Percentiles rank a stretch among this genome's conserved stretches.
Conservation (phyloP, 2,797 vertebrate genomes). For the Ptychadena robeensis region DNA sequence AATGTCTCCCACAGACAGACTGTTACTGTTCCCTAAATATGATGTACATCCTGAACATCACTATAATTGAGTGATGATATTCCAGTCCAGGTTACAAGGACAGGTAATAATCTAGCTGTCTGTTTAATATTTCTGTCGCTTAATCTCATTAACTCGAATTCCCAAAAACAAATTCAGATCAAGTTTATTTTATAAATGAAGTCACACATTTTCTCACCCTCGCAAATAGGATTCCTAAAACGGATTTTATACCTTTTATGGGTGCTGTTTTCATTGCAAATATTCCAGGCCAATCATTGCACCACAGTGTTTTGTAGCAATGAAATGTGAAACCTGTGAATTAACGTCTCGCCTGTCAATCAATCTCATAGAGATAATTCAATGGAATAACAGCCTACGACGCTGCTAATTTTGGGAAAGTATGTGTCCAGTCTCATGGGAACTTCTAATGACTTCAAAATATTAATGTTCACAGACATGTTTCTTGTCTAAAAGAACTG, state of each 20-base stretch:
- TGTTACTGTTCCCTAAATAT: neutral
- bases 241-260: slow-evolving; percentile 49
- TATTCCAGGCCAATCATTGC: slow-evolving; percentile 23
- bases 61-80: neutral
- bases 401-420: slow-evolving; percentile 46
- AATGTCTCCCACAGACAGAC: neutral
- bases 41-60: slow-evolving; percentile 2
- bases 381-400: slow-evolving; percentile 38
- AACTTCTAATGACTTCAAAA: slow-evolving; percentile 38
- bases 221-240: slow-evolving; percentile 23
- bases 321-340: slow-evolving; percentile 47
- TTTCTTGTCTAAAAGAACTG: neutral
- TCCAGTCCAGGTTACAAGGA: neutral
- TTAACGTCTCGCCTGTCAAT: slow-evolving; percentile 47
- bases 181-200: slow-evolving; percentile 17
- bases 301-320: slow-evolving; percentile 8
- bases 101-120: neutral
- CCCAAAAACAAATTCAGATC: neutral
- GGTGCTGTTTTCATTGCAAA: slow-evolving; percentile 44
- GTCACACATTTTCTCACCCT: slow-evolving; percentile 37
- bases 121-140: neutral
- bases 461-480: slow-evolving; percentile 27
- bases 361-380: slow-evolving; percentile 43
- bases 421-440: slow-evolving; percentile 29
- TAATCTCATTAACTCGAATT: neutral